Conservation (phyloP, 2,113 vertebrate species). For the human (Homo sapiens) region GRCh38 chrX:100926001-100926500, state of each 20-base stretch:
- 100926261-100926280: constrained; percentile 18
- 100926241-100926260: not conserved
- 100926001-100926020: not conserved
- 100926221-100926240: constrained; percentile 30
- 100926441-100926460: not conserved
- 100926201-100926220: not conserved
- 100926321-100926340: not conserved
- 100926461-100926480: not conserved
- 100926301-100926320: not conserved
- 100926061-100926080: not conserved
- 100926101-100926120: constrained; percentile 26
- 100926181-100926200: not conserved
- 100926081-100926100: constrained; percentile 17
- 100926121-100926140: constrained; percentile 14
- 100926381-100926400: constrained; percentile 7
- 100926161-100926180: not conserved
- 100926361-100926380: constrained; percentile 23
- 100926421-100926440: not conserved
- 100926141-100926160: not conserved
- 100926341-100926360: not conserved
- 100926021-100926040: not conserved
- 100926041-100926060: not conserved
- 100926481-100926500: not conserved
- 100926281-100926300: not conserved
- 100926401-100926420: not conserved